Percentiles rank a stretch among this genome's conserved stretches.
These are phyloP conservation scores for Cyclargus thomasi DNA, from an alignment of 1,140 invertebrate species.

Conservation along the genomic window DNA sequence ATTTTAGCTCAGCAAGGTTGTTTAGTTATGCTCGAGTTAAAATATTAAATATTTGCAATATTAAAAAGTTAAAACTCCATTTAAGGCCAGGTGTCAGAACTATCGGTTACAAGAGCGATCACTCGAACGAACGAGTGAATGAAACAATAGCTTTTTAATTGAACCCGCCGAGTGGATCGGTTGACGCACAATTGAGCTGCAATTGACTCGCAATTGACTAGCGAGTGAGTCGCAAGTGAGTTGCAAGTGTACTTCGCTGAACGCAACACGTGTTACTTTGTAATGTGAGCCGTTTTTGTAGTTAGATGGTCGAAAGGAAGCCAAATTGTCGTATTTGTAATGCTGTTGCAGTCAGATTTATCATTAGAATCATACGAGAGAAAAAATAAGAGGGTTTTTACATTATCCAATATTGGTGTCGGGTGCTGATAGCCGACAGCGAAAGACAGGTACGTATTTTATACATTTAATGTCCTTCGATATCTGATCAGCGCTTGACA, in stretches of 20 bases:
- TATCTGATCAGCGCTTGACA: no score
- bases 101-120: conserved; percentile 31
- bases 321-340: no score
- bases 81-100: conserved; percentile 25
- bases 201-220: conserved; percentile 33
- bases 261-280: conserved; percentile 23
- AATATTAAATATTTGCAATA: no score
- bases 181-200: background rate
- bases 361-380: no score
- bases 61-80: conserved; percentile 1
- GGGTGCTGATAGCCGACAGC: no score
- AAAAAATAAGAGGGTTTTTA: no score
- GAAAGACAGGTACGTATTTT: no score
- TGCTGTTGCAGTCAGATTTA: no score
- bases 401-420: no score
- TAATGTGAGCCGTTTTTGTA: background rate
- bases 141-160: conserved; percentile 49
- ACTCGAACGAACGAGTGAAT: conserved; percentile 29
- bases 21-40: no score
- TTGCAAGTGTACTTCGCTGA: background rate
- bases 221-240: background rate
- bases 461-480: no score
- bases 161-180: conserved; percentile 24
- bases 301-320: background rate
- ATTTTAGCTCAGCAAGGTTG: no score